Percentiles rank a stretch among this genome's conserved stretches.
Conservation (phyloP, 2,888 invertebrate genomes). For the Epinotia ramella region DNA sequence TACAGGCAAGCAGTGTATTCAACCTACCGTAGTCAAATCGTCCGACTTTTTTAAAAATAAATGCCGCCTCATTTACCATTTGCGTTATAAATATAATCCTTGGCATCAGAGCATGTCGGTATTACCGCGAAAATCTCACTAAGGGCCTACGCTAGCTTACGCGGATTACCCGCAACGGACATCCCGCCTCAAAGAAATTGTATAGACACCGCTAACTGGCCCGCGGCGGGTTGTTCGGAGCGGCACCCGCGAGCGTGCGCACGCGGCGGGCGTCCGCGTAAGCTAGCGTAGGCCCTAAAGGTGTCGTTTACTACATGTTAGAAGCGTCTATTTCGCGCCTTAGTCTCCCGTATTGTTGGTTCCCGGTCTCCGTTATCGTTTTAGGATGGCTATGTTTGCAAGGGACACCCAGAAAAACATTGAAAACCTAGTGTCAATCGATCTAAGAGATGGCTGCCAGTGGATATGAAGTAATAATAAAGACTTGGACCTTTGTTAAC, state of each 20-base stretch:
- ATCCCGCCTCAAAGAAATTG: too few relatives aligned
- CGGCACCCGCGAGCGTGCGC: too few relatives aligned
- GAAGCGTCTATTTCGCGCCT: constrained; percentile 26
- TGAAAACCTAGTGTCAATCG: constrained; percentile 39
- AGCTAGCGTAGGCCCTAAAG: too few relatives aligned
- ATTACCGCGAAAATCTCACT: constrained; percentile 13
- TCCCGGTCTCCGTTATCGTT: constrained; percentile 45
- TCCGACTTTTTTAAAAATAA: too few relatives aligned
- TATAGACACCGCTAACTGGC: too few relatives aligned
- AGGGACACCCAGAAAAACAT: constrained; percentile 31
- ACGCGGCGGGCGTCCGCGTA: too few relatives aligned
- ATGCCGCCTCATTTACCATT: neutral
- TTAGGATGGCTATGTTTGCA: constrained; percentile 47
- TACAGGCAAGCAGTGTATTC: too few relatives aligned
- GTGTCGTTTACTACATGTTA: constrained; percentile 33
- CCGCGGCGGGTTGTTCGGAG: too few relatives aligned
- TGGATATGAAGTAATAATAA: constrained; percentile 34
- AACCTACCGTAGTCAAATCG: too few relatives aligned
- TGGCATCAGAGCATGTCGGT: neutral
- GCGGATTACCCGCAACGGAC: too few relatives aligned
- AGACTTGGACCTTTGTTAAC: constrained; percentile 38
- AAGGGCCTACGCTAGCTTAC: too few relatives aligned
- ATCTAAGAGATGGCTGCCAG: constrained; percentile 13
- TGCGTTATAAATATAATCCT: neutral
- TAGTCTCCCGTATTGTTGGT: constrained; percentile 43